Evolutionary conservation across 2,888 invertebrate genomes (phyloP), one percentile per base, ranked within the genome.

Genomic region (Noctuana brunneofusca): DNA sequence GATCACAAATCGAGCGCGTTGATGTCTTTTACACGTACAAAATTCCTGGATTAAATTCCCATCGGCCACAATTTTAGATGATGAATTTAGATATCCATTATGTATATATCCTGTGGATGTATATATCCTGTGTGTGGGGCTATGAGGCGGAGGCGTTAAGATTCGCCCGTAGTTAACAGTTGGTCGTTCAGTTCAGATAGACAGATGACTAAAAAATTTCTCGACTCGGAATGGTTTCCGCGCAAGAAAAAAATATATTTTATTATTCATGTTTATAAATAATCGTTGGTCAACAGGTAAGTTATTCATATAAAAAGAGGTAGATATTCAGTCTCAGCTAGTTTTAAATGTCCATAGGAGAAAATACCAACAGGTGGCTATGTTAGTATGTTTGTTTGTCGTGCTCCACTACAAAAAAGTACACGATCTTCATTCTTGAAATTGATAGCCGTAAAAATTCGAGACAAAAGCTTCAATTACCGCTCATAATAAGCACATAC

Each of bases 401-500:
- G 11, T 1, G 8, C 43, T 9, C 6, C 1, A 3, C 2, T 18
- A 43, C 11, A 43, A 41, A 43, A 43, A 43, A 43, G 16, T 11
- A 41, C 38, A 41, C 43, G 18, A 18, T 18, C 43, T 18, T 18
- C 43, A 43, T 43, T 43, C 43, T 8, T 43, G 18, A 43, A 43
- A 16, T 18, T 16, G 43, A 43, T 11, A 18, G 18, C 43, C 14
- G 22, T 22, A n/a, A 48, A 22, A 30, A 20, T 38, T 52, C 16
- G 38, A 53, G 46, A 46, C 48, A 57, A 12, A 32, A 20, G 32
- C 18, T 22, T 30, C 57, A 20, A 57, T 46, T 48, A 48, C 46
- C 14, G 16, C 41, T 18, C 46, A 27, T 56, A 56, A 48, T 48
- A 48, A 57, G 57, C 46, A 48, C 56, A 48, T 30, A 41, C 49